Conservation (phyloP, 2,888 invertebrate genomes). For the Agelastica alni region DNA sequence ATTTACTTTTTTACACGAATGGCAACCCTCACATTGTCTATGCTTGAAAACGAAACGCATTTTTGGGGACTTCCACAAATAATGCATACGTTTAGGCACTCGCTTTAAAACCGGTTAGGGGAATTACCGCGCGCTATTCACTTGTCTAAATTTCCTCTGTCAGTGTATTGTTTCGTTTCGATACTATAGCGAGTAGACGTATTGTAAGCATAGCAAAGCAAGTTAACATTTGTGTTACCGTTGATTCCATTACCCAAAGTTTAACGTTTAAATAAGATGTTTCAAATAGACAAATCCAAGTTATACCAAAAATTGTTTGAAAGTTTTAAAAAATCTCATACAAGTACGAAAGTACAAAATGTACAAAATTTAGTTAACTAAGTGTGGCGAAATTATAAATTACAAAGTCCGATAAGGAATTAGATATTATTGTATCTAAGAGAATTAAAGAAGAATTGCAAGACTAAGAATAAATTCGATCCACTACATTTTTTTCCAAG, state of each 20-base stretch:
- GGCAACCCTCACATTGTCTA: not conserved
- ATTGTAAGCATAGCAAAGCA: too few species aligned
- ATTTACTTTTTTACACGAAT: not conserved
- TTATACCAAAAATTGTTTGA: too few species aligned
- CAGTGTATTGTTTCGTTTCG: too few species aligned
- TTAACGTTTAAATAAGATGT: not conserved
- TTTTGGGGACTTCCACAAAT: not conserved
- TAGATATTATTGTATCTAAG: not conserved
- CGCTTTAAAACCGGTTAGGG: not conserved
- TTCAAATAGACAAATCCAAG: not conserved
- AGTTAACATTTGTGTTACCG: too few species aligned
- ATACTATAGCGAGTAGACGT: too few species aligned
- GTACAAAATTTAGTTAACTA: not conserved
- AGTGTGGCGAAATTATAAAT: not conserved
- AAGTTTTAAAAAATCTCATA: too few species aligned
- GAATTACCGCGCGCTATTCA: too few species aligned
- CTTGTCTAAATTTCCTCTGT: too few species aligned
- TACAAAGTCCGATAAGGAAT: not conserved
- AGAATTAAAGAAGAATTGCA: too few species aligned
- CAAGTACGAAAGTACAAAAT: not conserved
- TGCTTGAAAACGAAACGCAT: not conserved
- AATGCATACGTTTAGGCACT: too few species aligned
- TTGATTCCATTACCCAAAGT: too few species aligned
- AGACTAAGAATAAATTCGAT: too few species aligned
- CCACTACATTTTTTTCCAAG: not conserved